These are phyloP conservation scores for Perognathus longimembris DNA, from an alignment of 2,113 vertebrate genomes.

Conservation along the genomic window DNA sequence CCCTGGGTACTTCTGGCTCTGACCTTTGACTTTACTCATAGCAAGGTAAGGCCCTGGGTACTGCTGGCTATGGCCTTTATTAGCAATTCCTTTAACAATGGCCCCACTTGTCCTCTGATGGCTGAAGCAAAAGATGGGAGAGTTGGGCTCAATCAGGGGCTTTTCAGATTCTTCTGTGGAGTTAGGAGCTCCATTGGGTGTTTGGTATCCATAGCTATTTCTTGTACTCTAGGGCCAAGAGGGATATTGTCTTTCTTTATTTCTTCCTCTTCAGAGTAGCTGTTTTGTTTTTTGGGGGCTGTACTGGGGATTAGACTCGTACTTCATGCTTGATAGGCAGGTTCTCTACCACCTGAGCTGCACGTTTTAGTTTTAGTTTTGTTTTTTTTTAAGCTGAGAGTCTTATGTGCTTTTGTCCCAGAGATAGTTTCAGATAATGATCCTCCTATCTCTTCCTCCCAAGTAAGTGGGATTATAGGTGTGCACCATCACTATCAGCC, in stretches of 20 bases:
- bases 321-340: no score
- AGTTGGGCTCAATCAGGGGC: not conserved
- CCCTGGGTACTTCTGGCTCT: not conserved
- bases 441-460: no score
- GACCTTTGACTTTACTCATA: not conserved
- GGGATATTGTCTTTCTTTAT: not conserved
- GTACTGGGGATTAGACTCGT: no score
- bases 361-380: no score
- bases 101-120: not conserved
- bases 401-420: no score
- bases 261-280: not conserved
- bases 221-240: no score
- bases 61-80: not conserved
- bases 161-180: not conserved
- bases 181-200: not conserved
- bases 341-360: no score
- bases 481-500: no score
- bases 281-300: not conserved
- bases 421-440: no score
- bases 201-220: no score
- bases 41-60: constrained; percentile 87
- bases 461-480: no score
- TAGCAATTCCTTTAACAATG: not conserved
- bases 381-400: no score
- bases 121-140: not conserved